Evolutionary conservation across 1,140 invertebrate species (phyloP).

Genomic region (Tetraneura akinire): DNA sequence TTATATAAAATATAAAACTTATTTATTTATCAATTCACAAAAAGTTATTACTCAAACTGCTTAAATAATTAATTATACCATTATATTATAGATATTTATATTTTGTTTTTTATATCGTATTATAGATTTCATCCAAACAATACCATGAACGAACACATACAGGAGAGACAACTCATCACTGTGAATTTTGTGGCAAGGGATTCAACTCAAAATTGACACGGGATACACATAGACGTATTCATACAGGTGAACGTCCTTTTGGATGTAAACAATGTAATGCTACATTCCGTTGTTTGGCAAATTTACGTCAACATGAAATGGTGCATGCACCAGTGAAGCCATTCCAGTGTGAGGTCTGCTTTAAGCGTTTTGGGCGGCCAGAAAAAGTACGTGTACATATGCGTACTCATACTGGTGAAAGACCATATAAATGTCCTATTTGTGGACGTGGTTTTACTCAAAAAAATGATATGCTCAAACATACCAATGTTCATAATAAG

Average conservation of each 20-base stretch:
- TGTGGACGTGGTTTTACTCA: slow-evolving; percentile 64
- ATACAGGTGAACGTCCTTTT: slow-evolving; percentile 51
- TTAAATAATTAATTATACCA: too few relatives aligned
- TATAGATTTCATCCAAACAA: slow-evolving; percentile 64
- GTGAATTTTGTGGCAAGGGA: slow-evolving; percentile 58
- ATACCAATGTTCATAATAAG: slow-evolving; percentile 58
- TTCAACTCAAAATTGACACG: slow-evolving; percentile 55
- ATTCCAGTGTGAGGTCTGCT: slow-evolving; percentile 45
- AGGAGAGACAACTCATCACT: slow-evolving; percentile 60
- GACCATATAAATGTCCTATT: slow-evolving; percentile 72
- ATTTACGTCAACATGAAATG: slow-evolving; percentile 47
- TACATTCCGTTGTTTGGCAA: slow-evolving; percentile 44
- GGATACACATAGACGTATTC: slow-evolving; percentile 47
- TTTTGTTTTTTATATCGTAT: not conserved
- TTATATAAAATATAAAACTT: too few relatives aligned
- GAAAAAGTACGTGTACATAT: slow-evolving; percentile 64
- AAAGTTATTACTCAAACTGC: too few relatives aligned
- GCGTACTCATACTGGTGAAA: slow-evolving; percentile 74
- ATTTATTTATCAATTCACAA: too few relatives aligned
- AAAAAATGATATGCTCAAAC: slow-evolving; percentile 60
- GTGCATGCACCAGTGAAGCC: slow-evolving; percentile 44
- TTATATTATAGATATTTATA: too few relatives aligned
- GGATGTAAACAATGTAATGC: slow-evolving; percentile 47
- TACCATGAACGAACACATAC: slow-evolving; percentile 62
- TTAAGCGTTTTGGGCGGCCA: slow-evolving; percentile 57